phyloP scores from a whole-genome alignment of 2,888 invertebrate genomes.

The Acleris emargana region DNA sequence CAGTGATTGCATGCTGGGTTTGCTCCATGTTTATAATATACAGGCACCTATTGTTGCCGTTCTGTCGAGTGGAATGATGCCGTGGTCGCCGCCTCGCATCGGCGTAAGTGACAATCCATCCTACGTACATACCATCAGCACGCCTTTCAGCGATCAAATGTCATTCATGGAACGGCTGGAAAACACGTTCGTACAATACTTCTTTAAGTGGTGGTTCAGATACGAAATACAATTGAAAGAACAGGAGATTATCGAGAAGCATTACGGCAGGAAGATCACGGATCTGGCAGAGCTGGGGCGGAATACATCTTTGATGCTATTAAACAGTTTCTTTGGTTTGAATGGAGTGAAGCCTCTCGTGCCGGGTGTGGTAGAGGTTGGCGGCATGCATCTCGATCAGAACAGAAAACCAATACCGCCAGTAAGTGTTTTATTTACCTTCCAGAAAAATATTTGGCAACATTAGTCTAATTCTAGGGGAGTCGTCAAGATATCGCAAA shows the following conservation, averaged over 20 bases:
- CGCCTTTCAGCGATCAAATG: conserved; percentile 75
- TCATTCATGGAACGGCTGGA: conserved; percentile 76
- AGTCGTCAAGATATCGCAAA: too few relatives aligned
- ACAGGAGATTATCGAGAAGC: conserved; percentile 66
- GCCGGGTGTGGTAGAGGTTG: conserved; percentile 85
- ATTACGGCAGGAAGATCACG: conserved; percentile 74
- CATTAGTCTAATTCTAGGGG: too few relatives aligned
- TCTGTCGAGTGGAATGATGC: conserved; percentile 83
- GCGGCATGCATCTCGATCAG: conserved; percentile 83
- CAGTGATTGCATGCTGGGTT: conserved; percentile 85
- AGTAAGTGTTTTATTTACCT: conserved; percentile 53
- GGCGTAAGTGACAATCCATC: conserved; percentile 78
- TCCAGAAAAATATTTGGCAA: too few relatives aligned
- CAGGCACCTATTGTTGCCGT: conserved; percentile 83
- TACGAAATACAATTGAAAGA: conserved; percentile 62
- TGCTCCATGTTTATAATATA: conserved; percentile 79
- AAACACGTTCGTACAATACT: conserved; percentile 59
- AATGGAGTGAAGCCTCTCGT: conserved; percentile 82
- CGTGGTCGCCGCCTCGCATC: conserved; percentile 78
- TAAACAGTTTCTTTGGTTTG: conserved; percentile 85
- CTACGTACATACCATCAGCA: conserved; percentile 80
- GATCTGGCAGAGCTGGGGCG: conserved; percentile 78
- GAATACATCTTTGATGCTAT: conserved; percentile 80
- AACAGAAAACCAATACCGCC: conserved; percentile 68
- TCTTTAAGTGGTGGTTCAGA: conserved; percentile 64